Conservation (phyloP, 2,113 vertebrate genomes). For the Leptobrachium leishanense region DNA sequence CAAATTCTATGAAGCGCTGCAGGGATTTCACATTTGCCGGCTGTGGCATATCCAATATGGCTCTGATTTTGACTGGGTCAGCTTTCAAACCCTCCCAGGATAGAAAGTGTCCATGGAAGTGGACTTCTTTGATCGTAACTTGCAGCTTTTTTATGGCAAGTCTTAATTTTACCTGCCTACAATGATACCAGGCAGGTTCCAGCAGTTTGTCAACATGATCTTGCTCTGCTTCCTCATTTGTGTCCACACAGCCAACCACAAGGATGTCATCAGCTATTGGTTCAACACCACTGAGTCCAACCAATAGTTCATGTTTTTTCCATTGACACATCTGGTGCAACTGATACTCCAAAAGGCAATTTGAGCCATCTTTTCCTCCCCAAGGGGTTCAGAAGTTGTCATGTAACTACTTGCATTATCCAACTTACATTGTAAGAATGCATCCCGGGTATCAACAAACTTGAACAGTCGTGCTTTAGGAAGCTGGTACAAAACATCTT, state of each 20-base stretch:
- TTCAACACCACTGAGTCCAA: constrained; percentile 22
- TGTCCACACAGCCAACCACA: constrained; percentile 38
- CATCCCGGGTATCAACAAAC: neutral
- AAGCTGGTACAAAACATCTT: neutral
- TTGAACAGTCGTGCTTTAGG: neutral
- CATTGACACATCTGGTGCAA: constrained; percentile 39
- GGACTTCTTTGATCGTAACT: neutral
- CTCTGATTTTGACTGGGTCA: constrained; percentile 6
- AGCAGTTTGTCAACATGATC: neutral
- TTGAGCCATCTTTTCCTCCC: constrained; percentile 41
- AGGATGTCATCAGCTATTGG: constrained; percentile 47
- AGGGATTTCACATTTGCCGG: neutral
- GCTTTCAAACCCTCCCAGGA: neutral
- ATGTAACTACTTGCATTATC: neutral
- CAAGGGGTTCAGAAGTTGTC: constrained; percentile 3
- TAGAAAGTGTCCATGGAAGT: constrained; percentile 10
- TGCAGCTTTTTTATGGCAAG: constrained; percentile 1
- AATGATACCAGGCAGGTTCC: neutral
- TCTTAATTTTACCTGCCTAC: neutral
- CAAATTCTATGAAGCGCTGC: constrained; percentile 12
- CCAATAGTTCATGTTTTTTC: constrained; percentile 46
- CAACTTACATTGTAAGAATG: neutral
- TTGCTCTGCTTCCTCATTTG: neutral
- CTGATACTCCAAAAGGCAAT: constrained; percentile 47
- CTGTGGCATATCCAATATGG: neutral